Evolutionary conservation across 2,888 invertebrate species (phyloP), one percentile per base, ranked within the genome.

Genomic region (Acrocyrtus sp.): DNA sequence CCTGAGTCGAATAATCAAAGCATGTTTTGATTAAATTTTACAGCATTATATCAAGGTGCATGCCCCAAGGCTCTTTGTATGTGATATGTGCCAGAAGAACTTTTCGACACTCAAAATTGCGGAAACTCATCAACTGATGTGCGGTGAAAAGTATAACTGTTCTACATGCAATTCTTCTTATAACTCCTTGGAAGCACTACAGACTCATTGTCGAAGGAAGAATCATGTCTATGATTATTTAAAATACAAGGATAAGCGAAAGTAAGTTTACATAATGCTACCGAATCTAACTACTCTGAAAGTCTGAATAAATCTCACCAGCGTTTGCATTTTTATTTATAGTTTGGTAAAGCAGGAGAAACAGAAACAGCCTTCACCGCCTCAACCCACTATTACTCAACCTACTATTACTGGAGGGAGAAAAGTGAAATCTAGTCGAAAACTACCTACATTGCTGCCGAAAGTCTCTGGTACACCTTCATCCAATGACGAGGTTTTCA

Each of bases 41-140:
- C 76, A 85, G 85, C 85, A 85, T 74, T 85, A 84, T 70, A 80
- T 85, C 26, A 85, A 85, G 81, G 85, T 85, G 21, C 85, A 85
- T 45, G 85, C 85, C 0, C 83, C 84, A 8, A 85, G 84, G 74
- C 83, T 79, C n/a, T 83, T 83, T 65, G 76, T 81, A 6, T 85
- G 85, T 66, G 81, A 81, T 0, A 79, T 78, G 26, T 85, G 85
- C 63, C 79, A 83, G 1, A 85, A 85, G 73, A 82, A 83, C 47
- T 85, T 85, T 72, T 84, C 85, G 0, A 85, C 85, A 0, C 83
- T 83, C 76, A 83, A 84, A 26, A 83, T 84, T 0, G 83, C 82
- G 72, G 82, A 83, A n/a, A 84, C 84, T 19, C 85, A 85, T 67
- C 69, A 80, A 2, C 82, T 83, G 77, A 81, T 84, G 43, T 85